phyloP scores from a whole-genome alignment of 2,113 vertebrate genomes.

The Thymallus thymallus region DNA sequence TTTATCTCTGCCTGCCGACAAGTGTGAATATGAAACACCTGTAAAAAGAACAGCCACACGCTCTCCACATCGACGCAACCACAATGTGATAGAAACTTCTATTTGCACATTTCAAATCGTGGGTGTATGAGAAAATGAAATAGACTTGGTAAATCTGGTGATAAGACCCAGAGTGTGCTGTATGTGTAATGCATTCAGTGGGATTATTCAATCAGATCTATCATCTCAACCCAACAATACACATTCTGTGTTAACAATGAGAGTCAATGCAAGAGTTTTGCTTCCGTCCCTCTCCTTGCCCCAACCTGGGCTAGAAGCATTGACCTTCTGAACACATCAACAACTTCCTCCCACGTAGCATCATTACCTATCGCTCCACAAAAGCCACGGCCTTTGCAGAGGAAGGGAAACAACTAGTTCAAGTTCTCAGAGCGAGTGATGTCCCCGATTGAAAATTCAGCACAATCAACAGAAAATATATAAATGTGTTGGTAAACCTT shows the following conservation, averaged over 20 bases:
- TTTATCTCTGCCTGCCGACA: slow-evolving; percentile 53
- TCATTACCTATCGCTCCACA: too few relatives aligned
- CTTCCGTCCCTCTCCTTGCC: too few relatives aligned
- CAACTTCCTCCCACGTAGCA: too few relatives aligned
- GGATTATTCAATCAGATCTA: neutral
- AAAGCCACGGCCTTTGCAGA: too few relatives aligned
- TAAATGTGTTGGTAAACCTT: neutral
- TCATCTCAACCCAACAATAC: slow-evolving; percentile 12
- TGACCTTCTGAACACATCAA: too few relatives aligned
- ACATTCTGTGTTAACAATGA: slow-evolving; percentile 32
- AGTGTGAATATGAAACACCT: slow-evolving; percentile 68
- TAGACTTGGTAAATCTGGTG: neutral
- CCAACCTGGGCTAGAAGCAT: too few relatives aligned
- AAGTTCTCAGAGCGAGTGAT: neutral
- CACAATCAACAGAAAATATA: neutral
- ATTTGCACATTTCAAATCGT: slow-evolving; percentile 42
- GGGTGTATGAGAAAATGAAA: neutral
- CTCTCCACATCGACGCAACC: slow-evolving; percentile 13
- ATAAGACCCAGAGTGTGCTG: neutral
- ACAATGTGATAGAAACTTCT: slow-evolving; percentile 47
- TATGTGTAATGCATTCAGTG: neutral
- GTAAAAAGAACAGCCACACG: slow-evolving; percentile 47
- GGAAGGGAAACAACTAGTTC: too few relatives aligned
- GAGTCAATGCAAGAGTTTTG: slow-evolving; percentile 11
- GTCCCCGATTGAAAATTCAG: neutral